These are phyloP conservation scores for Sesia bembeciformis DNA, from an alignment of 2,888 invertebrate species.

Conservation along the genomic window DNA sequence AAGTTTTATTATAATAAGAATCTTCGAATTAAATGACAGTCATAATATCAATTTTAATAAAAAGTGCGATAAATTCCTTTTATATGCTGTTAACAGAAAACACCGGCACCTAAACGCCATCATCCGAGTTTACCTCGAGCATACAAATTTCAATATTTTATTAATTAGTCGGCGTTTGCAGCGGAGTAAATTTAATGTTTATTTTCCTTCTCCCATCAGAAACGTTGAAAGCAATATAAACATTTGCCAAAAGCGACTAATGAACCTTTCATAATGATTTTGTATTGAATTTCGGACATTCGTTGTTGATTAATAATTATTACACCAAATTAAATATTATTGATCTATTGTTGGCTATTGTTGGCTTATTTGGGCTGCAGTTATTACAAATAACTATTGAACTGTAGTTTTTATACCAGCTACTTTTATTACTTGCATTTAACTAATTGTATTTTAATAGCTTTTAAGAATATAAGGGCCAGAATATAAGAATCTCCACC, in stretches of 20 bases:
- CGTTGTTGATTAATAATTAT: not conserved
- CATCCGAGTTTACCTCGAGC: not conserved
- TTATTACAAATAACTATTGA: too few relatives aligned
- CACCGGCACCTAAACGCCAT: not conserved
- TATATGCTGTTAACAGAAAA: too few relatives aligned
- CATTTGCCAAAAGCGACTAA: constrained; percentile 21
- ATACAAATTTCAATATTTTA: constrained; percentile 3
- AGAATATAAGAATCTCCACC: too few relatives aligned
- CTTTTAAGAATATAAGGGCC: too few relatives aligned
- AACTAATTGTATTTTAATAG: too few relatives aligned
- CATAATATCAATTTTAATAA: too few relatives aligned
- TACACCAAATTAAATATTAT: not conserved
- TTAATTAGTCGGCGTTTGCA: constrained; percentile 3
- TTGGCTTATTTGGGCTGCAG: too few relatives aligned
- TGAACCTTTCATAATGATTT: constrained; percentile 25
- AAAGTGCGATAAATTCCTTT: too few relatives aligned
- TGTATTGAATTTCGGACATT: constrained; percentile 15
- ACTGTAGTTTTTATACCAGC: too few relatives aligned
- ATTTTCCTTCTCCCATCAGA: constrained; percentile 12
- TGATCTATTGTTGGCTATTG: not conserved
- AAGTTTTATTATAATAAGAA: too few relatives aligned
- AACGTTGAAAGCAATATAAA: constrained; percentile 14
- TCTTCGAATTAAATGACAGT: too few relatives aligned
- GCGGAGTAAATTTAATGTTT: constrained; percentile 8
- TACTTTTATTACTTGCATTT: too few relatives aligned